These are phyloP conservation scores for Sebastes variabilis DNA, from an alignment of 2,797 vertebrate species.

Conservation along the genomic window DNA sequence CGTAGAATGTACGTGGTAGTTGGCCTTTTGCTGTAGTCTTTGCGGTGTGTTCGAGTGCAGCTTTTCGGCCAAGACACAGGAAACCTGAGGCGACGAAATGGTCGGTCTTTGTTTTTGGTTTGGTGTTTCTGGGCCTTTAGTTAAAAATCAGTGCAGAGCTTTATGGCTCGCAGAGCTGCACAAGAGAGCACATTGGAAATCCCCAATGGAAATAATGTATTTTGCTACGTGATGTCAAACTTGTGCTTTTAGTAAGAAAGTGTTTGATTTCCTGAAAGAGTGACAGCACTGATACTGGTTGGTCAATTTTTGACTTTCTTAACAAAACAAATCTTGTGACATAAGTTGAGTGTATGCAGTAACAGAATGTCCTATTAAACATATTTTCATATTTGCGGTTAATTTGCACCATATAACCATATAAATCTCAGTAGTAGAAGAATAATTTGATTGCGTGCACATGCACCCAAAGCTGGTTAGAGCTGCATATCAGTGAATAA, in stretches of 20 bases:
- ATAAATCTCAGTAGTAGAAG: background rate
- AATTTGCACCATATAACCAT: background rate
- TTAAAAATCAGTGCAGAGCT: background rate
- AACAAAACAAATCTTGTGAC: background rate
- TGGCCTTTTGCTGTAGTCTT: too few relatives aligned
- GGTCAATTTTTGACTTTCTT: background rate
- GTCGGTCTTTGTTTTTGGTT: too few relatives aligned
- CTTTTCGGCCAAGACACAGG: too few relatives aligned
- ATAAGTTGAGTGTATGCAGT: background rate
- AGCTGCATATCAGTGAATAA: background rate
- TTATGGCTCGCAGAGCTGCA: too few relatives aligned
- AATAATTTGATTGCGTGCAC: background rate
- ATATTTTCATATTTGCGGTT: background rate
- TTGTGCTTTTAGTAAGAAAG: background rate
- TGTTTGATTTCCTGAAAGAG: background rate
- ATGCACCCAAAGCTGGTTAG: background rate
- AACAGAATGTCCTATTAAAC: background rate
- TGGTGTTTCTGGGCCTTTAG: too few relatives aligned
- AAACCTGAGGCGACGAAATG: too few relatives aligned
- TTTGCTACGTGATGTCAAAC: background rate
- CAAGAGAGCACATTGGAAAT: background rate
- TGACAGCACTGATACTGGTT: background rate
- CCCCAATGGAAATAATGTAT: background rate
- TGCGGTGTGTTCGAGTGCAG: too few relatives aligned
- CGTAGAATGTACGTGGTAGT: too few relatives aligned